Base-by-base conservation (phyloP, 2,113 vertebrate genomes). In the Elanus axillaris region DNA sequence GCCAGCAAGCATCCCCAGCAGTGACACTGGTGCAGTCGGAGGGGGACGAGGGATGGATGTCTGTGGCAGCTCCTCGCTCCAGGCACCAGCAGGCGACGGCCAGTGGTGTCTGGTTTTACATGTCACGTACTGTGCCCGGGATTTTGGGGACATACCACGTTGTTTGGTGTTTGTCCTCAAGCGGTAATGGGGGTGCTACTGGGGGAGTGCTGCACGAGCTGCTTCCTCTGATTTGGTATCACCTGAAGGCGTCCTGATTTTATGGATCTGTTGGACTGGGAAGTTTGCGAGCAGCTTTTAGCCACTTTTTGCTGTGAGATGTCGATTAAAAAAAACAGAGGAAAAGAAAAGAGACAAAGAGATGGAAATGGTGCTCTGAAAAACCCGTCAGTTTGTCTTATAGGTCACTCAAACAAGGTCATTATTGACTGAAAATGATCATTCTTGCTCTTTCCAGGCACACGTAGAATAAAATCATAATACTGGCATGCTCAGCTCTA, bases 41-140 rank as follows among this genome's bases (percentile, higher is more conserved):
- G 2, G 10, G 6, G 17, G 7, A 73, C 73, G 52, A 84, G 20
- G 13, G 72, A 17, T 4, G 13, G 63, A 13, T 3, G 6, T 34
- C 17, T 56, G 48, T 19, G 45, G 21, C 22, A 86, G 34, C 25
- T 86, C 55, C n/a, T 62, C 42, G 74, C 25, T 40, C 34, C 12
- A 42, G 48, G 34, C 8, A 1, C 58, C 4, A 1, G 59, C 11
- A 9, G 25, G 22, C 0, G 0, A 38, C 32, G 9, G 59, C 21
- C n/a, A 62, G 55, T 0, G 0, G n/a, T 62, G 56, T 43, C 85
- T 81, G 55, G 9, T 50, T 91, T 86, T 71, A n/a, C 1, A 16
- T 9, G 0, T 21, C 4, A 3, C 2, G 9, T 15, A 38, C 29
- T 0, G 2, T 53, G 85, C 60, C 23, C 6, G 5, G 31, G 32